Evolutionary conservation across 2,113 vertebrate species (phyloP), one percentile per base, ranked within the genome.

Genomic region (Rhizomys pruinosus): DNA sequence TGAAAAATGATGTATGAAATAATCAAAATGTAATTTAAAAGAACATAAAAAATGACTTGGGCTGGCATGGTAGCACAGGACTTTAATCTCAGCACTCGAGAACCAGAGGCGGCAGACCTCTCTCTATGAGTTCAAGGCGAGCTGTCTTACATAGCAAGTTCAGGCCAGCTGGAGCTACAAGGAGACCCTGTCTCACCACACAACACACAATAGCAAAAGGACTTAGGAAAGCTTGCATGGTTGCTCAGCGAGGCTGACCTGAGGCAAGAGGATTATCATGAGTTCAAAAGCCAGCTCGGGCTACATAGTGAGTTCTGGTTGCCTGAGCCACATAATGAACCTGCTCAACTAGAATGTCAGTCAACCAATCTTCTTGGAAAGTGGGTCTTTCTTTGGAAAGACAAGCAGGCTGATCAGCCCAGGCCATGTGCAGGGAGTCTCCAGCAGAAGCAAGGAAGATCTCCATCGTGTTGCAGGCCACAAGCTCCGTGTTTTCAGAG

Each of bases 401-500:
- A 76, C 0, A 47, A 88, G 72, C 47, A 52, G 27, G 52, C 4
- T 16, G n/a, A 84, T 79, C 27, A 47, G 44, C 27, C 42, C 11
- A 37, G 66, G 55, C 74, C 37, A 6, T 5, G 3, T n/a, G 8
- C 52, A 90, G n/a, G n/a, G 81, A 84, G 23, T 7, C 29, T 42
- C 77, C 34, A 3, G 57, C 1, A 39, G 37, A 80, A 81, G 23
- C 22, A 64, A 64, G 39, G 52, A 86, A 82, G 37, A 59, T 20
- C 23, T 44, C 0, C 32, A 2, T 0, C 0, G 34, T 23, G 44
- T 66, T 55, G 3, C n/a, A 72, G 78, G 22, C 42, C 88, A 23
- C 25, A 13, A 1, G 42, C 16, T 52, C 68, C n/a, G 69, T 29
- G 76, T 27, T 77, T 84, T 66, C 15, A 92, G 66, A 52, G 29